Conservation (phyloP, 2,888 invertebrate genomes). For the Polymixis lichenea region DNA sequence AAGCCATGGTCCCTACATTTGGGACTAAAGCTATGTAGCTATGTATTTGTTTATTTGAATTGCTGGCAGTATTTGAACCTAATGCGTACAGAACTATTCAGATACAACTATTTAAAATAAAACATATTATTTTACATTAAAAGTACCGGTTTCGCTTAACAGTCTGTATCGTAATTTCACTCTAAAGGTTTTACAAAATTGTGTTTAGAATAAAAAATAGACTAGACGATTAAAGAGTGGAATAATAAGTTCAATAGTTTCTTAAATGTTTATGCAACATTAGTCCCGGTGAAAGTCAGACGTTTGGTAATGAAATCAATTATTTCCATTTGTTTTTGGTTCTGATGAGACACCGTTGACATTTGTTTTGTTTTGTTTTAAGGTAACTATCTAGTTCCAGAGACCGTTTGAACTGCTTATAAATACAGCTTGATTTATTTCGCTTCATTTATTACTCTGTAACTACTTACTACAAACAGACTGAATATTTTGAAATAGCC, state of each 20-base stretch:
- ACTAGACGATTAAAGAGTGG: neutral
- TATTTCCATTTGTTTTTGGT: constrained; percentile 26
- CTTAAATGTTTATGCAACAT: constrained; percentile 35
- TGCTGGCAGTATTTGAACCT: no score
- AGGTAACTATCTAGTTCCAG: neutral
- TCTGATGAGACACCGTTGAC: constrained; percentile 6
- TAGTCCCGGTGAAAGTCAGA: constrained; percentile 48
- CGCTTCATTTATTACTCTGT: no score
- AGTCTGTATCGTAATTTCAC: no score
- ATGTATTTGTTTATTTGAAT: no score
- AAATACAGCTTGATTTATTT: neutral
- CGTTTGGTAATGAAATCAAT: constrained; percentile 40
- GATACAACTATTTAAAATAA: no score
- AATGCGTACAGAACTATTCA: no score
- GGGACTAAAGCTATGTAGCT: no score
- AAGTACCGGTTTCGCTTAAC: no score
- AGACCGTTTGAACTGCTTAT: neutral
- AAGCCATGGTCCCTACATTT: no score
- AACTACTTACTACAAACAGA: no score
- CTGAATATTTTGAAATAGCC: neutral
- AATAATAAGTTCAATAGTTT: neutral
- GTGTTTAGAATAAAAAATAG: neutral
- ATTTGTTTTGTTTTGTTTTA: neutral
- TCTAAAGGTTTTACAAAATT: neutral
- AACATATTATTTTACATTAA: no score